Evolutionary conservation across 2,797 vertebrate genomes (phyloP).

Genomic region (Peromyscus eremicus): DNA sequence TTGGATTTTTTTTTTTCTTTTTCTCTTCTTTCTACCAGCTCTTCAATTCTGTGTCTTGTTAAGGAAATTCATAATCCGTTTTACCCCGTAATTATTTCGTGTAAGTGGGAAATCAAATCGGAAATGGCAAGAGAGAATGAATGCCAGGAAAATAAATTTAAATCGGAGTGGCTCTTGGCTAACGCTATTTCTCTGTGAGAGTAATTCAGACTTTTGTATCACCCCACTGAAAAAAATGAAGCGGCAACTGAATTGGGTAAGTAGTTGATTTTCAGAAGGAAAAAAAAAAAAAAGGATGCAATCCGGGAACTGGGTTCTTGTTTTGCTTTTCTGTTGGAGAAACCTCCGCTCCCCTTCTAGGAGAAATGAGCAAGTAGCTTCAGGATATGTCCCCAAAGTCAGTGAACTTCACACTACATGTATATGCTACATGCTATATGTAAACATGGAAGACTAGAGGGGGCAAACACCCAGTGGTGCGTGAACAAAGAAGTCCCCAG

Average conservation of each 20-base stretch:
- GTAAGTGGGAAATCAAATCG: constrained; percentile 54
- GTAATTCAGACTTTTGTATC: constrained; percentile 66
- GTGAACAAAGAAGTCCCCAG: neutral
- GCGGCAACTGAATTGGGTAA: constrained; percentile 60
- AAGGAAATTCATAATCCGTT: constrained; percentile 67
- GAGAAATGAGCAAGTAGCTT: neutral
- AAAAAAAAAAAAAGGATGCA: neutral
- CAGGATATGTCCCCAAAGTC: neutral
- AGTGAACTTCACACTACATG: constrained; percentile 14
- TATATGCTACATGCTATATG: neutral
- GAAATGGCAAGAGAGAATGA: constrained; percentile 54
- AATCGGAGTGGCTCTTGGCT: neutral
- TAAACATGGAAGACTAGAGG: constrained; percentile 38
- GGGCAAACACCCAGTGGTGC: neutral
- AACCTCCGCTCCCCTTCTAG: constrained; percentile 43
- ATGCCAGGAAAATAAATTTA: constrained; percentile 43
- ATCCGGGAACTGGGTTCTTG: neutral
- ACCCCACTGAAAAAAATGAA: constrained; percentile 54
- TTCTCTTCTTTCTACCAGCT: constrained; percentile 2
- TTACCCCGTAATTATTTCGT: constrained; percentile 45
- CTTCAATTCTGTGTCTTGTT: constrained; percentile 54
- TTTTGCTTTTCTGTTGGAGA: constrained; percentile 47
- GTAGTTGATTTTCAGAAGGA: constrained; percentile 37
- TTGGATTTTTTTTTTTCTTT: neutral
- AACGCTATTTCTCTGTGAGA: constrained; percentile 3